phyloP scores from a whole-genome alignment of 1,140 invertebrate species.

The Philaenus spumarius region DNA sequence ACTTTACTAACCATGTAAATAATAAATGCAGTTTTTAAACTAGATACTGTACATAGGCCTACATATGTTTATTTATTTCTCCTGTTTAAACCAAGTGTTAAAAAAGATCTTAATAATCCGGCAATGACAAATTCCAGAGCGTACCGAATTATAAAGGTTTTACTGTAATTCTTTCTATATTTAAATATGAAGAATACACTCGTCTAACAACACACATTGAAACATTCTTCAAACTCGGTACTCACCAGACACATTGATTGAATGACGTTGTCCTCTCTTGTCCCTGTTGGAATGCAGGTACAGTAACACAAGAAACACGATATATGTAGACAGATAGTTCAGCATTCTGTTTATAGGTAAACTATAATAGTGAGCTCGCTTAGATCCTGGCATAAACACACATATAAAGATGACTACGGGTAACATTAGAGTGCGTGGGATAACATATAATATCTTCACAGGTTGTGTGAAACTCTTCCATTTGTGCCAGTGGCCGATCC shows the following conservation, averaged over 20 bases:
- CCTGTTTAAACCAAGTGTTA: too few relatives aligned
- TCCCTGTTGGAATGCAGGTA: slow-evolving; percentile 49
- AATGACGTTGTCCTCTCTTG: slow-evolving; percentile 43
- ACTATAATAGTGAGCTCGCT: slow-evolving; percentile 39
- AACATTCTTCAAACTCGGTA: too few relatives aligned
- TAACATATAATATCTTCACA: slow-evolving; percentile 35
- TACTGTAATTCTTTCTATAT: too few relatives aligned
- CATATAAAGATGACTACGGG: slow-evolving; percentile 43
- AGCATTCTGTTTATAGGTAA: slow-evolving; percentile 52
- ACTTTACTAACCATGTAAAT: too few relatives aligned
- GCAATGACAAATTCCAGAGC: too few relatives aligned
- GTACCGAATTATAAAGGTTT: too few relatives aligned
- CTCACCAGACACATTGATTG: slow-evolving; percentile 1
- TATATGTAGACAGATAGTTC: slow-evolving; percentile 51
- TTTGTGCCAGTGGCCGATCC: slow-evolving; percentile 49
- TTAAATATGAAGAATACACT: too few relatives aligned
- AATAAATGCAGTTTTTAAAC: too few relatives aligned
- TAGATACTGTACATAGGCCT: too few relatives aligned
- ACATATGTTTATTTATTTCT: too few relatives aligned
- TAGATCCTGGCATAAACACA: slow-evolving; percentile 39
- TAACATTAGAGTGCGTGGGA: slow-evolving; percentile 40
- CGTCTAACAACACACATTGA: too few relatives aligned
- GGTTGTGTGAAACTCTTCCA: slow-evolving; percentile 43
- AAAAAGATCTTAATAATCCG: too few relatives aligned
- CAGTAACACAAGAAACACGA: slow-evolving; percentile 53